Conservation (phyloP, 2,797 vertebrate species). For the Orientallactaga sibirica region DNA sequence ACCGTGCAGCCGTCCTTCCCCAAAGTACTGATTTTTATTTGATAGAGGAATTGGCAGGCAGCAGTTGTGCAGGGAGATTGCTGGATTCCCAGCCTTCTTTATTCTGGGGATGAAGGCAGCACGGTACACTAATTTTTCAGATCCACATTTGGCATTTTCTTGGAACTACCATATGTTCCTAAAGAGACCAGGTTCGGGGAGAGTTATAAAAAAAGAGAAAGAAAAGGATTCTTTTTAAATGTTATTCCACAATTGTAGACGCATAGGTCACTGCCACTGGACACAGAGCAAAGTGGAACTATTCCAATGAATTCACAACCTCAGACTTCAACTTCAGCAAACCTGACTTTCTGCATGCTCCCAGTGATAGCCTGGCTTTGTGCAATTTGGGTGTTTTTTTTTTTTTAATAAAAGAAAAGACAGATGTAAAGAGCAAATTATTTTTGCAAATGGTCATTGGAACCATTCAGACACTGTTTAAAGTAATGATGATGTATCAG, state of each 20-base stretch:
- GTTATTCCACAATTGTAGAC: slow-evolving; percentile 53
- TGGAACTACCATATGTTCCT: slow-evolving; percentile 67
- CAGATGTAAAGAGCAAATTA: not conserved
- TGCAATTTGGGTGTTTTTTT: not conserved
- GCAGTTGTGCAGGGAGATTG: slow-evolving; percentile 59
- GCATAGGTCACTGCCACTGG: not conserved
- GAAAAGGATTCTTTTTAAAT: not conserved
- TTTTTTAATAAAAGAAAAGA: not conserved
- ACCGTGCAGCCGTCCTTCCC: slow-evolving; percentile 33
- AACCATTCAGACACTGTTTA: not conserved
- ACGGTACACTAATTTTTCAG: slow-evolving; percentile 50
- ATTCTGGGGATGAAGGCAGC: slow-evolving; percentile 52
- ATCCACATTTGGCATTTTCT: slow-evolving; percentile 70
- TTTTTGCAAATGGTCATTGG: not conserved
- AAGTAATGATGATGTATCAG: not conserved
- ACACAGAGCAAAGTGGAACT: slow-evolving; percentile 10
- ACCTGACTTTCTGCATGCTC: not conserved
- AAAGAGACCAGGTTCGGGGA: slow-evolving; percentile 43
- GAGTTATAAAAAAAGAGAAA: slow-evolving; percentile 4
- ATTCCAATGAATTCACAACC: slow-evolving; percentile 18
- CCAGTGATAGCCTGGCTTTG: not conserved
- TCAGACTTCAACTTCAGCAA: not conserved
- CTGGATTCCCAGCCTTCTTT: slow-evolving; percentile 64
- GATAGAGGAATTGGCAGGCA: slow-evolving; percentile 71
- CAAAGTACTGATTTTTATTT: slow-evolving; percentile 62